Base-by-base conservation (phyloP, 2,113 vertebrate species). In the Heliornis fulica region DNA sequence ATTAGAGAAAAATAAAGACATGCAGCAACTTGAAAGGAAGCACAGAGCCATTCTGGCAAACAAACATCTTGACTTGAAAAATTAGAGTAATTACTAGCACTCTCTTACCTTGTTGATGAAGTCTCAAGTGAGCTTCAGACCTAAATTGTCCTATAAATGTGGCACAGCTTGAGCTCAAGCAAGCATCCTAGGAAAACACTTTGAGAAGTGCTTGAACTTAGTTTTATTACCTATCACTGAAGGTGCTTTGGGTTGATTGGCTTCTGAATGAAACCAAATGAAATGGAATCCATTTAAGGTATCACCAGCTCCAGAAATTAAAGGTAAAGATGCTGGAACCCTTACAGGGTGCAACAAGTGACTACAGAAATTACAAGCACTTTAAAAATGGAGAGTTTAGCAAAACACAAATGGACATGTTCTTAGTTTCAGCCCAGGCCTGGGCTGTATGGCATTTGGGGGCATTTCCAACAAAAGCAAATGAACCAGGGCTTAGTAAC, bases 31-130 rank as follows among this genome's bases (percentile, higher is more conserved):
- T 81, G n/a, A 59, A 91, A 92, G 32, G 51, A 78, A 70, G 48
- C 48, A 60, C 51, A 64, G 46, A 93, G 21, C 32, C 59, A 85
- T 88, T 74, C 51, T 54, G 7, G 11, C 43, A 86, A 77, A 70
- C 34, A 69, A 64, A 50, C 13, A 4, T 23, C 82, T 93, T 68
- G 31, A 79, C 78, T 28, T 54, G 78, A 91, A 85, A 76, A 83
- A 91, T 50, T 11, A 87, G 57, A 85, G 65, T 57, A 84, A 94
- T 93, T 87, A 72, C 61, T 38, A 61, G 32, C 63, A 54, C 46
- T 86, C 71, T 78, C 78, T 69, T 90, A 83, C 43, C 92, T 88
- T 70, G 43, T 57, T 90, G 87, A 94, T 88, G 68, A 81, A 90
- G 75, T 48, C 81, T 85, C 63, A 85, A 91, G 64, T n/a, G 64